Evolutionary conservation across 1,140 invertebrate genomes (phyloP).

Genomic region (Drosophila auraria): DNA sequence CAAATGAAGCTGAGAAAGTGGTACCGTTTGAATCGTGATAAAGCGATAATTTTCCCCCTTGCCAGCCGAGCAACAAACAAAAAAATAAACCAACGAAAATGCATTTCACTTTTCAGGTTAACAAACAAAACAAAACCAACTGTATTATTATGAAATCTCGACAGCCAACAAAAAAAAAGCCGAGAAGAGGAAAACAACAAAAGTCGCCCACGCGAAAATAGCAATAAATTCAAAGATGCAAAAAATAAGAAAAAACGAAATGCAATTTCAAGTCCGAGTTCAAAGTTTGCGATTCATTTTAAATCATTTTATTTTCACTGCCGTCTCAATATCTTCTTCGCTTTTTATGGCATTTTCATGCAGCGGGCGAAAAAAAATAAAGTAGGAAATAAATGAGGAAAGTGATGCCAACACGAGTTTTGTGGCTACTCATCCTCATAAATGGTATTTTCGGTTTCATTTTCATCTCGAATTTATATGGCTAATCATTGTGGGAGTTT

Average conservation of each 20-base stretch:
- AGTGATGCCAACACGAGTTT: slow-evolving; percentile 47
- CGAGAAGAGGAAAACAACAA: slow-evolving; percentile 29
- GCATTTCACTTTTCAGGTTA: slow-evolving; percentile 77
- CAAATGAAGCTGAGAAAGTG: slow-evolving; percentile 83
- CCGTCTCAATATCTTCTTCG: slow-evolving; percentile 26
- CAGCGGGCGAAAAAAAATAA: slow-evolving; percentile 18
- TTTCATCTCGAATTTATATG: slow-evolving; percentile 42
- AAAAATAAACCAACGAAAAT: slow-evolving; percentile 48
- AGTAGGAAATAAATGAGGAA: slow-evolving; percentile 40
- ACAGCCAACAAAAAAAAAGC: slow-evolving; percentile 5
- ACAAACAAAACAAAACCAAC: slow-evolving; percentile 67
- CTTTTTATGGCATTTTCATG: slow-evolving; percentile 58
- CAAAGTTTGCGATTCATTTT: slow-evolving; percentile 70
- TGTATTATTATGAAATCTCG: slow-evolving; percentile 64
- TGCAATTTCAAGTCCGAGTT: slow-evolving; percentile 65
- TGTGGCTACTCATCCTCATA: slow-evolving; percentile 46
- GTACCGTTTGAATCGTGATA: slow-evolving; percentile 83
- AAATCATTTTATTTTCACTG: slow-evolving; percentile 68
- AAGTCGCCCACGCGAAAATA: slow-evolving; percentile 65
- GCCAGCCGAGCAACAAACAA: slow-evolving; percentile 7
- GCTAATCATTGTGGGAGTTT: slow-evolving; percentile 48
- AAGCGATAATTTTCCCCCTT: slow-evolving; percentile 76
- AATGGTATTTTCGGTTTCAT: slow-evolving; percentile 36
- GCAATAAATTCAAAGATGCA: slow-evolving; percentile 51
- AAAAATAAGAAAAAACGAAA: slow-evolving; percentile 8